phyloP scores from a whole-genome alignment of 92 coral and sea anemone genomes.

The Meandrina meandrites region DNA sequence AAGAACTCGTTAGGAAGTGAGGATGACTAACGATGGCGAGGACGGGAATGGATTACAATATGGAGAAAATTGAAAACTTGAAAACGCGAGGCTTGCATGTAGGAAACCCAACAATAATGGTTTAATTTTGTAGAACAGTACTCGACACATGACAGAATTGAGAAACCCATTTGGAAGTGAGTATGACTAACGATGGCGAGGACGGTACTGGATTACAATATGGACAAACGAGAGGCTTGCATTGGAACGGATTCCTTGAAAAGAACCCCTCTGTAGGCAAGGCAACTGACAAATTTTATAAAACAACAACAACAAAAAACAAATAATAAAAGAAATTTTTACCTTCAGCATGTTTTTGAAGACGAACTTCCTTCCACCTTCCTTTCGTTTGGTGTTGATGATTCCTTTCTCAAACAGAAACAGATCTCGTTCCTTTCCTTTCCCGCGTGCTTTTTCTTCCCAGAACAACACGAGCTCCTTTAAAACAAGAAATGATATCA shows the following conservation, averaged over 20 bases:
- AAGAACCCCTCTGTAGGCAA: no score
- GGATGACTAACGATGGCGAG: background rate
- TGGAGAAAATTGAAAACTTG: background rate
- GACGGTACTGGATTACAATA: no score
- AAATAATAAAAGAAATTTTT: background rate
- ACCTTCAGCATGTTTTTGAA: conserved; percentile 93
- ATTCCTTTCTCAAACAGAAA: conserved; percentile 95
- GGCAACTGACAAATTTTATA: background rate
- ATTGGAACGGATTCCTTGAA: no score
- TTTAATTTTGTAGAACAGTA: no score
- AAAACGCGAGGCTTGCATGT: background rate
- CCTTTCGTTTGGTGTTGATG: conserved; percentile 88
- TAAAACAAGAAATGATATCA: background rate
- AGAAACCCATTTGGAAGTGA: background rate
- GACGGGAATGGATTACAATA: background rate
- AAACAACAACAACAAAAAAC: no score
- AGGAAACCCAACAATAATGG: no score
- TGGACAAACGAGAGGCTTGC: background rate
- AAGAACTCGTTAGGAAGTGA: background rate
- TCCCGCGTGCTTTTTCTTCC: conserved; percentile 96
- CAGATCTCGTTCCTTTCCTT: conserved; percentile 92
- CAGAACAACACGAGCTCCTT: conserved; percentile 93
- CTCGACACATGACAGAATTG: background rate
- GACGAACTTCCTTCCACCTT: conserved; percentile 82
- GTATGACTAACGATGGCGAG: background rate